phyloP scores from a whole-genome alignment of 2,113 vertebrate genomes.

The Oreochromis niloticus region DNA sequence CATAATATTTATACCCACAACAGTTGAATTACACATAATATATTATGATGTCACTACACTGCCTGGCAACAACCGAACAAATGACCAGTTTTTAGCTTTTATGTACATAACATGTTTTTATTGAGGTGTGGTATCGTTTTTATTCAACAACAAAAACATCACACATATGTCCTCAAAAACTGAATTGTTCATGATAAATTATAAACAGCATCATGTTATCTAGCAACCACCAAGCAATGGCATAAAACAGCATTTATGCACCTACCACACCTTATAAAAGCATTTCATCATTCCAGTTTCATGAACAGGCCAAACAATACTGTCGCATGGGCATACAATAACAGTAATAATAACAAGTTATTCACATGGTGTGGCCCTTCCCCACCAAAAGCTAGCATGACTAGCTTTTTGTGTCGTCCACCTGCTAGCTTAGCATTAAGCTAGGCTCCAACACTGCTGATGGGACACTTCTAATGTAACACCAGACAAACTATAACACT shows the following conservation, averaged over 20 bases:
- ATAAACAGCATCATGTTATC: background rate
- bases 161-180: background rate
- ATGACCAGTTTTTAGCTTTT: background rate
- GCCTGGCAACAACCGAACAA: background rate
- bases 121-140: background rate
- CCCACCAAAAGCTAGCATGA: background rate
- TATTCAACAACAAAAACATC: background rate
- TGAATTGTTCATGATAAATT: background rate
- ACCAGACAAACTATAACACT: background rate
- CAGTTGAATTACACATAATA: background rate
- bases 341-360: background rate
- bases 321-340: background rate
- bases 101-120: background rate
- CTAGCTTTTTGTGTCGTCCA: background rate
- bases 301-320: background rate
- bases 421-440: background rate
- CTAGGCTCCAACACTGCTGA: background rate
- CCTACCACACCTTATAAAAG: background rate
- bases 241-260: background rate
- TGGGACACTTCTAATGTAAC: background rate
- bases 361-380: background rate
- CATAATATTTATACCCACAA: background rate
- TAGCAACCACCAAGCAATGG: background rate
- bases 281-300: background rate
- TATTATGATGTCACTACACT: background rate